A percentile compares a stretch with the other conserved stretches of the same genome.
Conservation (phyloP, 2,113 vertebrate genomes). For the Dendrocopos noguchii region DNA sequence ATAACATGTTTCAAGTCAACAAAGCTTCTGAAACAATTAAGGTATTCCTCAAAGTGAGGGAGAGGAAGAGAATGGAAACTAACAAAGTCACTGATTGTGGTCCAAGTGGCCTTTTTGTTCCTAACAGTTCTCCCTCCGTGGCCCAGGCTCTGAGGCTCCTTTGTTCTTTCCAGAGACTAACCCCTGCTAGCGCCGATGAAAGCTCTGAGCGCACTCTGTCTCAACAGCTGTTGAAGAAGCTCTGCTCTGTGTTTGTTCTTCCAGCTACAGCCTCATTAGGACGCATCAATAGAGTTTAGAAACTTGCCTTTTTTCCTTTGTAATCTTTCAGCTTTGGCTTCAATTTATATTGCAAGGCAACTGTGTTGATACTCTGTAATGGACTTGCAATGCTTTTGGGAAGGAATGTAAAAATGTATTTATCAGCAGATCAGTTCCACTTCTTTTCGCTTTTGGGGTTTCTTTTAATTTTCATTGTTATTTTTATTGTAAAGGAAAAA, state of each 20-base stretch:
- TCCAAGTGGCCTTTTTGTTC: slow-evolving; percentile 43
- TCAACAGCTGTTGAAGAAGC: slow-evolving; percentile 66
- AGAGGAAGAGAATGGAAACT: neutral
- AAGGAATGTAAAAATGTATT: neutral
- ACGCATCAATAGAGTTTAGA: neutral
- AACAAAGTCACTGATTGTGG: neutral
- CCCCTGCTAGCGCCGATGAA: slow-evolving; percentile 46
- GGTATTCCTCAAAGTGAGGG: neutral
- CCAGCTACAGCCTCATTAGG: slow-evolving; percentile 16
- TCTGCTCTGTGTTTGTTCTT: slow-evolving; percentile 43
- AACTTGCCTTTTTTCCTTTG: neutral
- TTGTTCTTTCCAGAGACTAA: slow-evolving; percentile 66
- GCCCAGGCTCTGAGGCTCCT: slow-evolving; percentile 64
- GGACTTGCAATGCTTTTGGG: neutral
- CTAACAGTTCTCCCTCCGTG: neutral
- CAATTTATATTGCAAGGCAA: neutral
- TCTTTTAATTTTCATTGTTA: neutral
- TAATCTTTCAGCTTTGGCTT: neutral
- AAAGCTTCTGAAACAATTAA: slow-evolving; percentile 6
- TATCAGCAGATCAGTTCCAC: neutral
- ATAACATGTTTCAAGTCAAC: neutral
- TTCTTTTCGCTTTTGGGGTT: neutral
- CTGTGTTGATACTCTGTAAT: neutral
- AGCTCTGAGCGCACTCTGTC: slow-evolving; percentile 62
- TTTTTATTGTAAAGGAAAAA: neutral